Base-by-base conservation (phyloP, 2,888 invertebrate genomes). In the Pollenia amentaria region DNA sequence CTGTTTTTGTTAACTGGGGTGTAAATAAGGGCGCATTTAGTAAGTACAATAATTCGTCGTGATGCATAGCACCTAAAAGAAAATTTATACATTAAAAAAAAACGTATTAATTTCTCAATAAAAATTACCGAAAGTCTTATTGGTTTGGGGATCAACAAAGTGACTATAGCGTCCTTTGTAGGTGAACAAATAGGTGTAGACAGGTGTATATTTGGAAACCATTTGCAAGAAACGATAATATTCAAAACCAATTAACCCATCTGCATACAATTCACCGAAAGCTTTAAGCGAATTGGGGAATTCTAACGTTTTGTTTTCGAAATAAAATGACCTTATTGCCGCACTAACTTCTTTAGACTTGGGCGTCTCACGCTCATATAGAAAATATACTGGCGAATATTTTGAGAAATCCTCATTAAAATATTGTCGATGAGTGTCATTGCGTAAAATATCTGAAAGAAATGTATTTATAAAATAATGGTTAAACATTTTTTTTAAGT, bases 151-250 rank as follows among this genome's bases (percentile, higher is more conserved):
- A 8, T 94, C 93, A 83, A 94, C 94, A 72, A 90, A 94, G 89
- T 94, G 94, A 89, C 95, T 95, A 89, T 94, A 94, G 84, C 95
- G 94, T 16, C 96, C 96, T 86, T 95, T 94, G 89, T 95, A 95
- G 1, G 94, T 94, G 88, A 96, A 95, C 77, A 94, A 91, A 90
- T 95, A 95, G 88, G 95, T 95, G 91, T 94, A 96, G 9, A 96
- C 95, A 0, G 93, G 92, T 0, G 94, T 95, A 79, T 94, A 93
- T 4, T 94, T 92, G 0, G 95, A 93, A 88, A 96, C 92, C 42
- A 96, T 90, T 88, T 95, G 94, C 0, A 94, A 53, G 78, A 95
- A 94, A 64, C 95, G 94, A 90, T 96, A 94, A 1, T 94, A 94
- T 4, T 94, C 93, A 89, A 95, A 95, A 0, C 94, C 95, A 75